Conservation (phyloP, 2,888 invertebrate genomes). For the Oscheius sp. region DNA sequence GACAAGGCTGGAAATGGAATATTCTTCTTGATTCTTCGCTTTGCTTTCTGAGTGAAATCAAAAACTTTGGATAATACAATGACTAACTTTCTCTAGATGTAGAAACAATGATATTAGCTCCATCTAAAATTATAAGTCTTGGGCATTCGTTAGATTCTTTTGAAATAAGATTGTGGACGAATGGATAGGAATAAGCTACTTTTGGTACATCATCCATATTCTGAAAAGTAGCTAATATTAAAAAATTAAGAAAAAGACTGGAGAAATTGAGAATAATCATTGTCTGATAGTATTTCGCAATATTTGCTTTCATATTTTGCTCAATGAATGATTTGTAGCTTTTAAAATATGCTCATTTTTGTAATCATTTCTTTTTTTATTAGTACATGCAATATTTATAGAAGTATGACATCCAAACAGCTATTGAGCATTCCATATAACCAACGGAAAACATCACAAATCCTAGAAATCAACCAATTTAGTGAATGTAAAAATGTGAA, state of each 20-base stretch:
- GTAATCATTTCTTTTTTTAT: no score
- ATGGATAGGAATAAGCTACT: neutral
- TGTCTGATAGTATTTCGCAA: no score
- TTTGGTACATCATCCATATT: neutral
- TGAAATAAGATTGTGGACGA: neutral
- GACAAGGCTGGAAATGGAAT: constrained; percentile 12
- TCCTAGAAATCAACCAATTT: neutral
- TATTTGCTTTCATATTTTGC: no score
- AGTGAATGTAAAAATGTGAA: neutral
- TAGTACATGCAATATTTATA: no score
- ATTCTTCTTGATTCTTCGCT: no score
- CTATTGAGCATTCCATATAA: no score
- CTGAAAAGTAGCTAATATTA: neutral
- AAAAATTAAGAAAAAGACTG: neutral
- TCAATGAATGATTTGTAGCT: no score
- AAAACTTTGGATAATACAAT: no score
- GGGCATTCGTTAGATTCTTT: neutral
- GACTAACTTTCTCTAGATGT: neutral
- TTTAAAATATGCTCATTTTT: no score
- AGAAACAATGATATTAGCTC: constrained; percentile 17
- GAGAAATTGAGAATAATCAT: no score
- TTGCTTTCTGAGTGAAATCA: neutral
- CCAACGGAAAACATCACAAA: no score
- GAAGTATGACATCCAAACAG: no score
- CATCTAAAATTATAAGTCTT: constrained; percentile 27